Evolutionary conservation across 1,140 invertebrate species (phyloP), one percentile per base, ranked within the genome.

Genomic region (Drosophila kohkoa): DNA sequence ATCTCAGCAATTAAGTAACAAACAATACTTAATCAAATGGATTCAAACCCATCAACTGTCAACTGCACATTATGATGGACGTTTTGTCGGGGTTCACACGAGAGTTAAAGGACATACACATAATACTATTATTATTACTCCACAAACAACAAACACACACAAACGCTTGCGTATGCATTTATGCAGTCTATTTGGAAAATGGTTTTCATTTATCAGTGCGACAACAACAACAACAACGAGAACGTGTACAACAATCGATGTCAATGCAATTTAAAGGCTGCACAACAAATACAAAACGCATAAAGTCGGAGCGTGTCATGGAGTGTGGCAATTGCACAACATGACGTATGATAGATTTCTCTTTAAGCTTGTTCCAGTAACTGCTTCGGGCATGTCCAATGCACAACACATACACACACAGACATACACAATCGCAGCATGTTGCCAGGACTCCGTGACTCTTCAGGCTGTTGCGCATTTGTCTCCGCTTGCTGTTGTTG

Each of bases 271-370:
- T 41, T 16, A 6, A 54, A 52, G 25, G n/a, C 25, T 20, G 6
- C n/a, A 54, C 10, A 13, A 45, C 16, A 32, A 35, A 49, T 5
- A 16, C 25, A 20, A 8, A 28, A 62, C 30, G 5, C 15, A 62
- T 11, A 25, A 48, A 49, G 48, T 5, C 11, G 5, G 16, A 6
- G 11, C 28, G 58, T 63, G 55, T 35, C 51, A 41, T 15, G 48
- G 11, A 67, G 32, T 58, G 38, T 45, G 30, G 32, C 8, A 54
- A 65, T 25, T 28, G 48, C 7, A 71, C 79, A 79, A 81, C 71
- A 57, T 75, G 85, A 78, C 68, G 75, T 85, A 89, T 85, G 85
- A 89, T 88, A 71, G 78, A 88, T 88, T 76, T 85, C 57, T 49
- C 64, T 67, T 68, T 48, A 77, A 80, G 71, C 74, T 72, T 70